Base-by-base conservation (phyloP, 1,140 invertebrate species). In the Goniozus legneri region DNA sequence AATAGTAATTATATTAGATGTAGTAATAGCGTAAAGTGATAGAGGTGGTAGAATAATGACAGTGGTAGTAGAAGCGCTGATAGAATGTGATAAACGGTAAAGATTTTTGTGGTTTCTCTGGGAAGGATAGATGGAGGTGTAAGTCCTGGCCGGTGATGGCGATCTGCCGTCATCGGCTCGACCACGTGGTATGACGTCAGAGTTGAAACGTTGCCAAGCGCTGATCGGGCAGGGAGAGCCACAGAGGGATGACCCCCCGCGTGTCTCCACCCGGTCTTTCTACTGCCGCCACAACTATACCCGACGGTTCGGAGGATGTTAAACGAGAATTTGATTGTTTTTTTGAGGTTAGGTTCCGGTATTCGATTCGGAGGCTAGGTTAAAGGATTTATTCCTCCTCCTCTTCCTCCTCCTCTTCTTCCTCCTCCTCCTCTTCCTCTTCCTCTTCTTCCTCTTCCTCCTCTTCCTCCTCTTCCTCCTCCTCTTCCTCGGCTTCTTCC, bases 361-460 rank as follows among this genome's bases (percentile, higher is more conserved):
- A 22, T 46, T 31, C 22, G 12, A 10, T 8, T n/a, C n/a, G n/a
- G n/a, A n/a, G n/a, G n/a, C n/a, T 6, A 27, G 12, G 24, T 7
- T 7, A 27, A 27, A 27, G 24, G 24, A 27, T 27, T 27, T 27
- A 27, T 13, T 50, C 76, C 19, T 78, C 77, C 2, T 76, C 73
- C 41, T 86, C 84, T 21, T 86, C 85, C 37, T 87, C 85, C 35
- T 84, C 85, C 44, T 86, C 84, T 49, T 84, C 84, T 32, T 82
- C 82, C 27, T 80, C 84, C 44, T 84, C 85, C 47, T 84, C 84
- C 54, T 86, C 76, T 21, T 78, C 77, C 2, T 76, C 73, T 42
- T 86, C 84, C 21, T 86, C 85, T 36, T 87, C 85, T 35, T 84
- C 85, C 44, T 86, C 84, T 49, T 84, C 84, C 32, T 82, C 82